Conservation (phyloP, 2,797 vertebrate species). For the Potorous gilbertii region DNA sequence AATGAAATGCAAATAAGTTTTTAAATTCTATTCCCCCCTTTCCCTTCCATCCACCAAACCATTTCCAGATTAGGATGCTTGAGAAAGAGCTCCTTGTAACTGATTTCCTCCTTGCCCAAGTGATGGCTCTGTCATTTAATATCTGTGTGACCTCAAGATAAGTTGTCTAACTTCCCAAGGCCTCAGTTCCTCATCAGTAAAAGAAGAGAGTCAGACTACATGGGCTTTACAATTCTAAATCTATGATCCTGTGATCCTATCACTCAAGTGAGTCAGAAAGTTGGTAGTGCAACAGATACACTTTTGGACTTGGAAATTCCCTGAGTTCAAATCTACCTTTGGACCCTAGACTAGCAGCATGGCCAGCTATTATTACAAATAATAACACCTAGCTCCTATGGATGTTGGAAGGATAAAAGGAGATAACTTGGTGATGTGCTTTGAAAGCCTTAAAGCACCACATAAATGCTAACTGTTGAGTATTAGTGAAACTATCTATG, state of each 20-base stretch:
- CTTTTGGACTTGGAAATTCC: neutral
- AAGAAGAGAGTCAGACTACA: neutral
- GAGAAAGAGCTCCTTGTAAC: neutral
- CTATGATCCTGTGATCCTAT: neutral
- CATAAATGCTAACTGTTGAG: neutral
- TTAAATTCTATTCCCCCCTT: neutral
- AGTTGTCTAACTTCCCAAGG: neutral
- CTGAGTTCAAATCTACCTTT: neutral
- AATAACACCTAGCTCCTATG: neutral
- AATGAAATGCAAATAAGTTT: neutral
- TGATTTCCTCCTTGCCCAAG: neutral
- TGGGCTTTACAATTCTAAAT: neutral
- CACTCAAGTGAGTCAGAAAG: neutral
- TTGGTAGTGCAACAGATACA: neutral
- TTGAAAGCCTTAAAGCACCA: neutral
- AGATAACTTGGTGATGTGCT: neutral
- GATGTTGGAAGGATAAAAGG: neutral
- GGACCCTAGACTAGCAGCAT: neutral
- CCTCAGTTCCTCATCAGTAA: neutral
- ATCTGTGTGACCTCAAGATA: neutral
- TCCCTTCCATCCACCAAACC: neutral
- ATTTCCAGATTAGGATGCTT: neutral
- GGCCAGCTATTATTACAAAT: neutral
- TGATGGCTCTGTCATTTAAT: neutral
- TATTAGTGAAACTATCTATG: neutral